Evolutionary conservation across 2,888 invertebrate genomes (phyloP), one percentile per base, ranked within the genome.

Genomic region (Scrobipalpa atriplicella): DNA sequence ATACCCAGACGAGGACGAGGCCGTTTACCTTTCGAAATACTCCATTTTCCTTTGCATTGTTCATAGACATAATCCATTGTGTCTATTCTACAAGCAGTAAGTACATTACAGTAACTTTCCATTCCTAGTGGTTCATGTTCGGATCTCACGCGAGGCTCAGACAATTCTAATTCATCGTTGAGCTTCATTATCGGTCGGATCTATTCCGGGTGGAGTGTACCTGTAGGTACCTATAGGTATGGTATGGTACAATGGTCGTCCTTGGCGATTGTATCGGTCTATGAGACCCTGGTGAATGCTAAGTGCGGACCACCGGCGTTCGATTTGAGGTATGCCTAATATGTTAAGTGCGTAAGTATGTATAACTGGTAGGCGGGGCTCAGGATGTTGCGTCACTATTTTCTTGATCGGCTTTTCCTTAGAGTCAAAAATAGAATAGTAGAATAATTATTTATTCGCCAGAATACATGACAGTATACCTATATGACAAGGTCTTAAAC

Each of bases 221-320:
- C 81, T 52, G 19, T 10, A 19, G 18, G 10, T 18, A 13, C 13
- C 3, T 13, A 13, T 43, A 13, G 43, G 43, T 43, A 43, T 13
- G 13, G 11, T 29, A 29, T 29, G 29, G 29, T 84, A 88, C 87
- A 87, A 87, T 86, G n/a, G 79, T 81, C 84, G 89, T 83, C 92
- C 91, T 92, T 92, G 91, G 74, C 73, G 87, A 85, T 87, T 83
- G 75, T 77, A 89, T 86, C 88, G 76, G 71, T 69, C 73, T 75
- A 74, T 69, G 80, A 71, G 73, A 76, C 75, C 80, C 86, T 72
- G 84, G 84, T 78, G 89, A 90, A 90, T 91, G 86, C 83, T 82
- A 87, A 92, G 79, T 78, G 75, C 72, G 39, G 82, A 81, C 82
- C 82, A 82, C 82, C 89, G 78, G 78, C 80, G 82, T 81, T 82